Evolutionary conservation across 2,888 invertebrate genomes (phyloP), one percentile per base, ranked within the genome.

Genomic region (Euzetes globulus): DNA sequence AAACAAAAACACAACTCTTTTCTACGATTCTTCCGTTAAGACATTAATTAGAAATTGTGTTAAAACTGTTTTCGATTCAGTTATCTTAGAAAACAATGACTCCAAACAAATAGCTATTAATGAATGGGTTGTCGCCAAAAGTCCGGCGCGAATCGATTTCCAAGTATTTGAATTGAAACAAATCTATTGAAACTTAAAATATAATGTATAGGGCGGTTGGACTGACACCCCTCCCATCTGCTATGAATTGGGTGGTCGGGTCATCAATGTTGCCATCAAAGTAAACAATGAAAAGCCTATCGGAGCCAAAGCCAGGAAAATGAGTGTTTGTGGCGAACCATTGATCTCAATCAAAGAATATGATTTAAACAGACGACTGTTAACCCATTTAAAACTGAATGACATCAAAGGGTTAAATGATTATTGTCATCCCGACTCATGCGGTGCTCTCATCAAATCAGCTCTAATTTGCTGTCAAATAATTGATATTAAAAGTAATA

Each of bases 171-270:
- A 37, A 4, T 5, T 65, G 3, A 17, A 37, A 15, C n/a, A 25
- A 7, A 29, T 37, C 22, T 37, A 19, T 33, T 37, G 17, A 11
- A 4, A 37, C n/a, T 19, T 37, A 9, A 65, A 29, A n/a, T 37
- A 7, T 25, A 9, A 6, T 5, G 6, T 9, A 22, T 9, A 29
- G 13, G 86, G 86, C 1, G 86, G 86, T 0, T 86, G 86, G 86
- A 83, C 85, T 2, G 86, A 86, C 80, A 86, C 86, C 4, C 86
- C 86, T 7, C 86, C 86, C 1, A 85, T 86, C 73, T 85, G 86
- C 13, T 86, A 86, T 77, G 85, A 85, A 79, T 81, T 83, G 75
- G 84, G 85, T 5, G 85, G 85, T 4, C 83, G 84, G 37, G 84
- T 84, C 13, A 83, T 86, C 11, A 84, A 84, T 75, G 75, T 82